Percentiles rank a stretch among this genome's conserved stretches.
phyloP scores from a whole-genome alignment of 2,113 vertebrate species.

The Piliocolobus tephrosceles region DNA sequence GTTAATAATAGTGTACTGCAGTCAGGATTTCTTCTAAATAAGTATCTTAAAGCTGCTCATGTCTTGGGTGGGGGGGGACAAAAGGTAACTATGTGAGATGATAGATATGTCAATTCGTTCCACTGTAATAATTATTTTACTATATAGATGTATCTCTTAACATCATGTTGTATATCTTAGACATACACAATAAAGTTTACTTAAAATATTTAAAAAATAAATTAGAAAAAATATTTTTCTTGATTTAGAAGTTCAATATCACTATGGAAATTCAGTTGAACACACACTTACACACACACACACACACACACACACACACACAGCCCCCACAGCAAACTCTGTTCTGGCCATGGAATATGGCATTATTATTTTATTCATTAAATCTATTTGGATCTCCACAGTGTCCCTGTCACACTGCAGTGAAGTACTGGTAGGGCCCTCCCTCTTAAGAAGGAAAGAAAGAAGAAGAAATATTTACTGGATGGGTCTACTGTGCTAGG shows the following conservation, averaged over 20 bases:
- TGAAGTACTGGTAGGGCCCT: not conserved
- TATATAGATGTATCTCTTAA: not conserved
- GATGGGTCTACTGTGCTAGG: not conserved
- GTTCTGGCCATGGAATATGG: not conserved
- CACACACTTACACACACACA: not conserved
- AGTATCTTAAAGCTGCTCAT: not conserved
- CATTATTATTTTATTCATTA: not conserved
- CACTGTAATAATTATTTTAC: not conserved
- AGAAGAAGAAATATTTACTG: not conserved
- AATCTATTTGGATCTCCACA: not conserved
- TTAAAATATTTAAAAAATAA: not conserved
- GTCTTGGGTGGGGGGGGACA: not conserved
- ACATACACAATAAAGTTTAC: not conserved
- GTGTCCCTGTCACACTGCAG: not conserved
- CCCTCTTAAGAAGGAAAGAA: not conserved
- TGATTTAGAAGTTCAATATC: slow-evolving; percentile 31
- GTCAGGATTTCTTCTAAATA: not conserved
- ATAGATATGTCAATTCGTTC: not conserved
- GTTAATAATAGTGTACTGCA: not conserved
- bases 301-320: not conserved
- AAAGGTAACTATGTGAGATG: not conserved
- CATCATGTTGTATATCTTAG: not conserved
- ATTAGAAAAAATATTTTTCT: not conserved
- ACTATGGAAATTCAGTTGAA: not conserved
- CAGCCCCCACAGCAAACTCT: not conserved